Conservation (phyloP, 2,888 invertebrate species). For the Hyalella azteca region DNA sequence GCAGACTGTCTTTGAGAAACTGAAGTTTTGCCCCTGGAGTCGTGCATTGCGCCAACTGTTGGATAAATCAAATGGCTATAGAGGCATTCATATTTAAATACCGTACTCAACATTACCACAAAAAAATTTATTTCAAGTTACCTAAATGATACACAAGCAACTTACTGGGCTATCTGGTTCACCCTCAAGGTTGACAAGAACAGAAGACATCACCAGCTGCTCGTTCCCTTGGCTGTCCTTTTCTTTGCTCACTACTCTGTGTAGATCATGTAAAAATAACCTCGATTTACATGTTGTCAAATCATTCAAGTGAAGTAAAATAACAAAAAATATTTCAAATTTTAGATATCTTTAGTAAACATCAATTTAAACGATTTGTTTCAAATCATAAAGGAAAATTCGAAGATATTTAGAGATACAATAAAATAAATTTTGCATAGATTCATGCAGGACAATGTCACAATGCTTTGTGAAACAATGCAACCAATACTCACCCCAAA, state of each 20-base stretch:
- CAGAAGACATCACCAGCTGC: slow-evolving; percentile 60
- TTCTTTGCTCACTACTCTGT: slow-evolving; percentile 63
- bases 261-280: slow-evolving; percentile 45
- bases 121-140: not conserved
- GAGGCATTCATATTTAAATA: not conserved
- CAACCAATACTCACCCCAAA: slow-evolving; percentile 66
- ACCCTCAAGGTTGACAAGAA: slow-evolving; percentile 62
- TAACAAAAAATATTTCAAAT: too few relatives aligned
- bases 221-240: slow-evolving; percentile 61
- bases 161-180: slow-evolving; percentile 61
- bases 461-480: not conserved
- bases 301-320: too few relatives aligned
- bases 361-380: not conserved
- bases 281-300: too few relatives aligned
- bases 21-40: slow-evolving; percentile 31
- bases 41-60: not conserved
- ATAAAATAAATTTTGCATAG: too few relatives aligned
- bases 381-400: slow-evolving; percentile 39
- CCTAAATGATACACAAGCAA: too few relatives aligned
- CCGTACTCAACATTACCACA: not conserved
- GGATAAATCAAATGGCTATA: not conserved
- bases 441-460: too few relatives aligned
- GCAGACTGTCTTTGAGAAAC: not conserved
- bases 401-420: too few relatives aligned
- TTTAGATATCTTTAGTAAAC: too few relatives aligned